Evolutionary conservation across 2,888 invertebrate genomes (phyloP), one percentile per base, ranked within the genome.

Genomic region (Lasioglossum malachurum): DNA sequence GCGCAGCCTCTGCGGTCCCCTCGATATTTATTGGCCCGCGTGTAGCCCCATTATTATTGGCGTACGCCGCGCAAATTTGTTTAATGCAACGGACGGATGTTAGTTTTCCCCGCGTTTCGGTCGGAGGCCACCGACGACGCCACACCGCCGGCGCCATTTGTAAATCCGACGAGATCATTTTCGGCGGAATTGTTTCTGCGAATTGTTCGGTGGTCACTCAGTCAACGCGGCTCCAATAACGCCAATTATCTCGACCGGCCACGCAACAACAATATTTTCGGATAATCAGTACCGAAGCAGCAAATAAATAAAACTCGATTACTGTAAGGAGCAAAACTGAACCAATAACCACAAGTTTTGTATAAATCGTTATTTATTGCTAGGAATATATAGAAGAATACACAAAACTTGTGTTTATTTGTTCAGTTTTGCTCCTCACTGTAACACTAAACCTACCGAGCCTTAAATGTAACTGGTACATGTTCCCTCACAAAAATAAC

Each of bases 21-120:
- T 77, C 81, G 77, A 88, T 86, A 83, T 87, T 88, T 89, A 89
- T 89, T 82, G 83, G 82, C 73, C 75, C 78, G 73, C 78, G 80
- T 81, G 81, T 80, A 83, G 73, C 83, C 87, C 83, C 87, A 73
- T 80, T 87, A 87, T 86, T 86, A 83, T 87, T 69, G 74, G 74
- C 60, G 57, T 35, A 3, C 53, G 23, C 67, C 77, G 71, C 38
- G n/a, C 73, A 80, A 85, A 84, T 84, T 85, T 79, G 76, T 85
- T 84, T 79, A 85, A 85, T 57, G 75, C 72, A 53, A 64, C 67
- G 78, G 75, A 69, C 84, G 77, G 38, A 74, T 80, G 83, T 80
- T 77, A 83, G 80, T 75, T 38, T 75, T 80, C 53, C 23, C 7
- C 49, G 27, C 31, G 46, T 73, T 74, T 74, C n/a, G 35, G 23